A percentile compares a stretch with the other conserved stretches of the same genome.
Conservation (phyloP, 2,113 vertebrate genomes). For the Thomomys bottae region DNA sequence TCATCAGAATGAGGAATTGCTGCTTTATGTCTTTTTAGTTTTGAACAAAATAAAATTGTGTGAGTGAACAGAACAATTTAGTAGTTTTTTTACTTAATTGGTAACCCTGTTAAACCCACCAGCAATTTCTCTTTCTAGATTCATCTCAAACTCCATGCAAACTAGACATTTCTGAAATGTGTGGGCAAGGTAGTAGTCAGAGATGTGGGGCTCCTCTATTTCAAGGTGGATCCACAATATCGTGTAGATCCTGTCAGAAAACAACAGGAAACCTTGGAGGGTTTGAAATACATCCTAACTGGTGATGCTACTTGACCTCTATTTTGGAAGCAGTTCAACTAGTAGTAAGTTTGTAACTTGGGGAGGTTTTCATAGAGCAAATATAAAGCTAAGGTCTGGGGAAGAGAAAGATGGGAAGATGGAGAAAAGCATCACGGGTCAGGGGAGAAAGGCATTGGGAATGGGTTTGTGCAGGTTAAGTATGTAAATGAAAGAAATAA, state of each 20-base stretch:
- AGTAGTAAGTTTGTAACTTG: neutral
- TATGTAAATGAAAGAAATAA: neutral
- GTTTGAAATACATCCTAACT: neutral
- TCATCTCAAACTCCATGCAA: neutral
- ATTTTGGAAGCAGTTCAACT: neutral
- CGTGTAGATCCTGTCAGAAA: neutral
- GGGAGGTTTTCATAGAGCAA: neutral
- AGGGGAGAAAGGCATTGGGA: neutral
- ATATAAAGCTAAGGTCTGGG: neutral
- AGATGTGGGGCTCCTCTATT: neutral
- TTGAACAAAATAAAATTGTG: neutral
- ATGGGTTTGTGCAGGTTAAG: neutral
- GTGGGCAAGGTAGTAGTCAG: neutral
- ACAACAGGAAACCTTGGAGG: neutral
- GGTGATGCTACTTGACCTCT: neutral
- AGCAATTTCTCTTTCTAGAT: neutral
- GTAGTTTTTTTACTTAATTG: constrained; percentile 15
- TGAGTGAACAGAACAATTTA: neutral
- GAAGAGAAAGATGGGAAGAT: neutral
- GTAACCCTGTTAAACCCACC: neutral
- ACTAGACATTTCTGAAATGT: neutral
- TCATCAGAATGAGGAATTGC: neutral
- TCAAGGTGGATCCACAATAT: neutral
- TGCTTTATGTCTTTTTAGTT: neutral
- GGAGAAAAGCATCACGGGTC: neutral